Conservation (phyloP, 1,140 invertebrate species). For the Leptestheria dahalacensis region DNA sequence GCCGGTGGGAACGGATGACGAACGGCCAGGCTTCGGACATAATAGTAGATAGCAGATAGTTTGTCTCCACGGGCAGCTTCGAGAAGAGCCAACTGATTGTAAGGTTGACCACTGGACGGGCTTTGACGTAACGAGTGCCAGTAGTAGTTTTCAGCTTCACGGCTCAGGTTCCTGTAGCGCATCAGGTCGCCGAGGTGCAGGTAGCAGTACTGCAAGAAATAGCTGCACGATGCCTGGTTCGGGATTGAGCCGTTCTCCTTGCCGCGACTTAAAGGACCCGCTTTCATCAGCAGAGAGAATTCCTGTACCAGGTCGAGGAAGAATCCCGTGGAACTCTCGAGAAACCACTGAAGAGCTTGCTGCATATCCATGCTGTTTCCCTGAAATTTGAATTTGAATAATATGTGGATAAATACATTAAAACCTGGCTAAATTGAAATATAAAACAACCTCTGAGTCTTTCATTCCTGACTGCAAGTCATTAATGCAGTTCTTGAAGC, state of each 20-base stretch:
- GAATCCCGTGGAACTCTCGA: slow-evolving; percentile 70
- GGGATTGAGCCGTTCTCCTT: slow-evolving; percentile 27
- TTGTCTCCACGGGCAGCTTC: slow-evolving; percentile 64
- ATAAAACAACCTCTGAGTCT: slow-evolving; percentile 47
- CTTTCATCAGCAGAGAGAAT: slow-evolving; percentile 57
- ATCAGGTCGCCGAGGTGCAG: slow-evolving; percentile 76
- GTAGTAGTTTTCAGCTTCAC: slow-evolving; percentile 52
- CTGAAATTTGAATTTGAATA: too few species aligned
- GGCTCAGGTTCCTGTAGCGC: slow-evolving; percentile 59
- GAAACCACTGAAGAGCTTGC: slow-evolving; percentile 56
- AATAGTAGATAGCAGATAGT: slow-evolving; percentile 66
- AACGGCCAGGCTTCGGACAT: slow-evolving; percentile 61
- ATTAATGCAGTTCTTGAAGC: slow-evolving; percentile 75
- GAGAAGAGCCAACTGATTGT: slow-evolving; percentile 70
- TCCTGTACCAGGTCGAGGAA: slow-evolving; percentile 66
- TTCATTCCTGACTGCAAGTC: slow-evolving; percentile 54
- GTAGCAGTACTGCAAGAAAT: slow-evolving; percentile 70
- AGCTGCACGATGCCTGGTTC: slow-evolving; percentile 55
- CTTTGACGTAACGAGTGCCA: slow-evolving; percentile 63
- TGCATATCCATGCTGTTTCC: slow-evolving; percentile 54
- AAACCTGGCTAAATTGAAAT: not conserved
- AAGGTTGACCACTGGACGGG: slow-evolving; percentile 68
- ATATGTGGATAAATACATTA: too few species aligned
- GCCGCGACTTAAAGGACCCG: too few species aligned
- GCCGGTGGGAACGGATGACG: slow-evolving; percentile 68